Conservation (phyloP, 2,113 vertebrate species). For the Rhinichthys klamathensis region DNA sequence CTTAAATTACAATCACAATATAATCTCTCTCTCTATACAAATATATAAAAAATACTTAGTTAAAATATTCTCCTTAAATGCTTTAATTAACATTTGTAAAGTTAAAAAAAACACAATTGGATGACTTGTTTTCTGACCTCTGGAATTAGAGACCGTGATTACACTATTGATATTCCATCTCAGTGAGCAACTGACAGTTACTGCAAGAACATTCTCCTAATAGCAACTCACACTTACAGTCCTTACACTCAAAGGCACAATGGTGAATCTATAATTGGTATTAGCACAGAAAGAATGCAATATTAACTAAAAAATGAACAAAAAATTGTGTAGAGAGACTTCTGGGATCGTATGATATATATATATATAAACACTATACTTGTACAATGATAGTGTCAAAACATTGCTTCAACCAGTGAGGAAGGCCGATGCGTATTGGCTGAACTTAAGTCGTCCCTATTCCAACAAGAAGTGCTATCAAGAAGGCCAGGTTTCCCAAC, state of each 20-base stretch:
- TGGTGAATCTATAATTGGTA: not conserved
- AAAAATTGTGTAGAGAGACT: not conserved
- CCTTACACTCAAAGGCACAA: not conserved
- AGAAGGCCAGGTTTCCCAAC: slow-evolving; percentile 74
- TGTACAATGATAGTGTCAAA: not conserved
- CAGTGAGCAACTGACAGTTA: not conserved
- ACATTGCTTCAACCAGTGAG: not conserved
- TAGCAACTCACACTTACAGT: not conserved
- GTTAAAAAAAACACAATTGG: not conserved
- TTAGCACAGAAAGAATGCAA: not conserved
- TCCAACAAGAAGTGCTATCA: slow-evolving; percentile 75
- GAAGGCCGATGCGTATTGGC: no score
- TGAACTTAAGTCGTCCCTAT: slow-evolving; percentile 61
- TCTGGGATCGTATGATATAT: no score
- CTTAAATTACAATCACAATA: not conserved
- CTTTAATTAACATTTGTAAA: not conserved
- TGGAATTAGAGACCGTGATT: not conserved
- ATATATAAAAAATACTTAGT: not conserved
- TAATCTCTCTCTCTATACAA: not conserved
- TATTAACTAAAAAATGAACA: not conserved
- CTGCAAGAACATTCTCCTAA: not conserved
- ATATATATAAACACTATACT: no score
- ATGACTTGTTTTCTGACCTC: not conserved
- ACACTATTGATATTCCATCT: not conserved
- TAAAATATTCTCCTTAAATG: not conserved